phyloP scores from a whole-genome alignment of 92 coral and sea anemone genomes.

The Montipora capitata region DNA sequence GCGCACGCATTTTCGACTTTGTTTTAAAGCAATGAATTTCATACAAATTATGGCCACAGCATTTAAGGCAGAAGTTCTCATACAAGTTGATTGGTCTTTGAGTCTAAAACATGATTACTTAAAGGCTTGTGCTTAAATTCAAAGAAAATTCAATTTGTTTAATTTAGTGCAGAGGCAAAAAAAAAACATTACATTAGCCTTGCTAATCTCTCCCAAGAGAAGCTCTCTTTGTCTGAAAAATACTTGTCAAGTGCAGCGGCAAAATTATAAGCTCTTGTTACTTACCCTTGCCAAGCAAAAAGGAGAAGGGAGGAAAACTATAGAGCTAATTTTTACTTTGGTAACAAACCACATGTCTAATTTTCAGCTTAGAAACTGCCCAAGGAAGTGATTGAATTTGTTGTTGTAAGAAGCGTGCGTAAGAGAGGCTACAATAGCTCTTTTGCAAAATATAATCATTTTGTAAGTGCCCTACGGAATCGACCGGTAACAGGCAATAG shows the following conservation, averaged over 20 bases:
- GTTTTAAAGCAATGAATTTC: neutral
- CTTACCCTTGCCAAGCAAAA: neutral
- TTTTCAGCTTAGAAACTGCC: neutral
- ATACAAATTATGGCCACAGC: neutral
- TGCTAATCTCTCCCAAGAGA: constrained; percentile 49
- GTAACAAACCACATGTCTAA: neutral
- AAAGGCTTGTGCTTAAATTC: neutral
- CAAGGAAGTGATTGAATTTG: neutral
- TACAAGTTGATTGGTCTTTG: neutral
- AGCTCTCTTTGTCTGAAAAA: constrained; percentile 25
- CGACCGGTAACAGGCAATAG: neutral
- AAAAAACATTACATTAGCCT: constrained; percentile 12
- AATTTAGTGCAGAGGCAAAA: neutral
- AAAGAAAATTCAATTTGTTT: constrained; percentile 24
- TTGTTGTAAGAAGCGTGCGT: too few relatives aligned
- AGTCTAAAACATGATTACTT: neutral
- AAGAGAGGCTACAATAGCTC: neutral
- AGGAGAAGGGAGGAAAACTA: too few relatives aligned
- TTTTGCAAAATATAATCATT: neutral
- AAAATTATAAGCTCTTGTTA: neutral
- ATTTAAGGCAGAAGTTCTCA: neutral
- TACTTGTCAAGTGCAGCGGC: neutral
- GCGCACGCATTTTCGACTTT: neutral
- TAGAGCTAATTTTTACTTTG: too few relatives aligned
- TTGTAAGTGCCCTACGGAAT: neutral